Base-by-base conservation (phyloP, 2,113 vertebrate genomes). In the Heterochromis multidens region DNA sequence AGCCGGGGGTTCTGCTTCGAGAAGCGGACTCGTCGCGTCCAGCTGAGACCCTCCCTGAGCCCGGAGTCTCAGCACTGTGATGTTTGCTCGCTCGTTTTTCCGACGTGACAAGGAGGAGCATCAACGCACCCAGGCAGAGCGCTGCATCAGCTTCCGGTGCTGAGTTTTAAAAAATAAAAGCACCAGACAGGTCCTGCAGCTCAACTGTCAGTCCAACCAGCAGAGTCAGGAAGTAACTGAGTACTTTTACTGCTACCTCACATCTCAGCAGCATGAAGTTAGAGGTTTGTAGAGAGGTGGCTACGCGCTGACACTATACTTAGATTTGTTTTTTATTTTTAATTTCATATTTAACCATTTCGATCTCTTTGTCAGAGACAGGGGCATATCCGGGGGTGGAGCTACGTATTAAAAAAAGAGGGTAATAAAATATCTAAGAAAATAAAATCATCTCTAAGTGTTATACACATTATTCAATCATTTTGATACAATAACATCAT, bases 31-130 rank as follows among this genome's bases (percentile, higher is more conserved):
- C 31, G 10, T 76, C 67, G 25, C 27, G 21, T 25, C 59, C 54
- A 12, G 33, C 61, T 4, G 65, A 84, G 79, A 87, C 83, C 81
- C 87, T 90, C 85, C 80, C 88, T 8, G 87, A 78, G 54, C 79
- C 21, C 61, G 33, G 63, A 83, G 62, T 4, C 87, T 81, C 82
- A n/a, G 2, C 83, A 37, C 60, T 2, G 62, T 81, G 91, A 40
- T 54, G 88, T 35, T 88, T 49, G 25, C 67, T 79, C 61, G 70
- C 54, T 83, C n/a, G 33, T 54, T 70, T 37, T 23, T 88, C 84
- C 17, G 60, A 37, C 61, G 65, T 46, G 80, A 88, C 54, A 12
- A 33, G 74, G 62, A 76, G 49, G n/a, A 79, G 33, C 77, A 1
- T 85, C 79, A 65, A 79, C 67, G 10, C 5, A 0, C 6, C 3